Base-by-base conservation (phyloP, 2,797 vertebrate species). In the Podarcis siculus region DNA sequence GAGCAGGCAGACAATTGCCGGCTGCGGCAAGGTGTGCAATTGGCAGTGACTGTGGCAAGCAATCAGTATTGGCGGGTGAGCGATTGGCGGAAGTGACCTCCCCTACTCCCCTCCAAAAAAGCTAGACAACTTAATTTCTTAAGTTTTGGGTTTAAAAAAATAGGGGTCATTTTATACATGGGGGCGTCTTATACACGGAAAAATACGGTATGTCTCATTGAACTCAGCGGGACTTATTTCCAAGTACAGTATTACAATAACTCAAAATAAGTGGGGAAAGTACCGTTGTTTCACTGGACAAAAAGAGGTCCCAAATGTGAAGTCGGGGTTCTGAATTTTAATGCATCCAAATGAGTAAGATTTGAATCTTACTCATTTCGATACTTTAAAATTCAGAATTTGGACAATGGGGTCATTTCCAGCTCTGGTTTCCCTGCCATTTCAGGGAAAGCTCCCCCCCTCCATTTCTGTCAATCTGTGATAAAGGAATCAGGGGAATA, bases 401-500 rank as follows among this genome's bases (percentile, higher is more conserved):
- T 64, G 61, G 61, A 64, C 61, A 64, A 64, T 37, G 35, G 42
- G 45, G 76, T 5, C 3, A 13, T 30, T 71, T 23, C 35, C 39
- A 42, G 35, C 35, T 78, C 10, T 71, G 27, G 42, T 32, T 87
- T 66, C 69, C 73, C 81, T 66, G 55, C 49, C 49, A 83, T 72
- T 61, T 79, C 5, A 23, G 49, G 8, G 21, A 81, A 49, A 72
- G 42, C 1, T n/a, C 19, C 15, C 39, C 21, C 37, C 39, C 37
- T 9, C 35, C 49, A 86, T 73, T 83, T 32, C 67, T 86, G 64
- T 15, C 77, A 72, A 69, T 86, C 72, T 79, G 25, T 77, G 85
- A 82, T 89, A 79, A 58, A 89, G 55, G 42, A 79, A 80, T 39
- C 83, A 58, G 30, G 27, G 72, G 79, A 86, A 78, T 78, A 71